Percentiles rank a stretch among this genome's conserved stretches.
These are phyloP conservation scores for Parambassis ranga DNA, from an alignment of 2,797 vertebrate species.

Conservation along the genomic window DNA sequence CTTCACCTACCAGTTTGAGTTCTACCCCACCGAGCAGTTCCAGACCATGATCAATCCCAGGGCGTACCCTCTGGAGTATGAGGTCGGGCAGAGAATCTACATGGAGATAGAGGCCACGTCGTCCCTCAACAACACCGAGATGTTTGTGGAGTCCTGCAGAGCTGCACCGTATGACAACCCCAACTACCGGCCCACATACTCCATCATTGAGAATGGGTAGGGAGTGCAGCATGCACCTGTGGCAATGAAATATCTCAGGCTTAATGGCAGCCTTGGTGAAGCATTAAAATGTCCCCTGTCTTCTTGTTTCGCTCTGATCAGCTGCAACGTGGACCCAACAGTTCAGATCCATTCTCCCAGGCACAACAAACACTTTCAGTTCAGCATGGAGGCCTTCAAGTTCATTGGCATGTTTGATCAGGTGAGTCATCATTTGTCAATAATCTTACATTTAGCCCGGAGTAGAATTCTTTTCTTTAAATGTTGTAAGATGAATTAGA, in stretches of 20 bases:
- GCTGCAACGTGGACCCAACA: conserved; percentile 62
- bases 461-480: no score
- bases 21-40: conserved; percentile 45
- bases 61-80: conserved; percentile 56
- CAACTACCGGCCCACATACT: conserved; percentile 47
- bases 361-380: conserved; percentile 45
- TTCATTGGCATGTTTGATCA: conserved; percentile 62
- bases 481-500: no score
- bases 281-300: conserved; percentile 3
- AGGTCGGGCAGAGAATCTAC: conserved; percentile 54
- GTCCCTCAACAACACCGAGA: conserved; percentile 41
- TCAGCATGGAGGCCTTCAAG: conserved; percentile 67
- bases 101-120: conserved; percentile 59
- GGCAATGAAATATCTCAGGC: no score
- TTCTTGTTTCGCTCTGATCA: background rate
- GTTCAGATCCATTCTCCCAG: conserved; percentile 43
- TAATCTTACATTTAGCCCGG: no score
- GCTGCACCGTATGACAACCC: conserved; percentile 63
- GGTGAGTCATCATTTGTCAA: conserved; percentile 24
- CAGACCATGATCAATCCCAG: background rate
- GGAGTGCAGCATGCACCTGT: no score
- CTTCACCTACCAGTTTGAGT: conserved; percentile 63
- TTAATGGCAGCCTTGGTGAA: conserved; percentile 5
- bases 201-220: conserved; percentile 63
- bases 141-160: conserved; percentile 70